Evolutionary conservation across 2,888 invertebrate species (phyloP), one percentile per base, ranked within the genome.

Genomic region (Agrotis clavis): DNA sequence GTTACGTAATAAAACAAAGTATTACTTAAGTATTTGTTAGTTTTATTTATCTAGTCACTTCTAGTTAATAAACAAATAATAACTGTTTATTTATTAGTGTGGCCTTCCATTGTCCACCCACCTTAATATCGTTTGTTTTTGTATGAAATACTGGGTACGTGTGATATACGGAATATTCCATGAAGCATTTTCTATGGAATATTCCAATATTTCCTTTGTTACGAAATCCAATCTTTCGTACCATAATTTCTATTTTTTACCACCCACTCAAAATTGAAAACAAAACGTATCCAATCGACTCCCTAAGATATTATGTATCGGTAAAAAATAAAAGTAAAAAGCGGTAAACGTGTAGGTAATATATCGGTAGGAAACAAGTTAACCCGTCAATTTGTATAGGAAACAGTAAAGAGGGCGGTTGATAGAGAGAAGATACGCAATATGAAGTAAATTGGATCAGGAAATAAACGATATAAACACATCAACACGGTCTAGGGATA

Each of bases 361-460:
- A 67, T 57, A 67, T 68, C 64, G 64, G 59, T 19, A 67, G 54
- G 67, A 56, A 66, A 77, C 68, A 54, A 56, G 54, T 67, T 75
- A 85, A 71, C 77, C 65, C 69, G 47, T 71, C 77, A 82, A 83
- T 82, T 81, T 72, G 80, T 70, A 84, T 83, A 79, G 79, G 74
- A 81, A 80, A 53, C 62, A 65, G 65, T 85, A 76, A 83, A 83
- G 76, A 69, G 79, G 62, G 69, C 68, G 76, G 57, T 66, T 50
- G 35, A 66, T 25, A 25, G 25, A 25, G 25, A 25, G 25, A 25
- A 25, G 25, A 25, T 51, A 64, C 76, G 77, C 85, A 83, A 85
- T 86, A 84, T 83, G 66, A 74, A 84, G 85, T 83, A 86, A 88
- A 84, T 87, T 82, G 71, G 67, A 61, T 63, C n/a, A 21, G 56